phyloP scores from a whole-genome alignment of 1,140 invertebrate genomes.

The Pseudomyrmex flavicornis region DNA sequence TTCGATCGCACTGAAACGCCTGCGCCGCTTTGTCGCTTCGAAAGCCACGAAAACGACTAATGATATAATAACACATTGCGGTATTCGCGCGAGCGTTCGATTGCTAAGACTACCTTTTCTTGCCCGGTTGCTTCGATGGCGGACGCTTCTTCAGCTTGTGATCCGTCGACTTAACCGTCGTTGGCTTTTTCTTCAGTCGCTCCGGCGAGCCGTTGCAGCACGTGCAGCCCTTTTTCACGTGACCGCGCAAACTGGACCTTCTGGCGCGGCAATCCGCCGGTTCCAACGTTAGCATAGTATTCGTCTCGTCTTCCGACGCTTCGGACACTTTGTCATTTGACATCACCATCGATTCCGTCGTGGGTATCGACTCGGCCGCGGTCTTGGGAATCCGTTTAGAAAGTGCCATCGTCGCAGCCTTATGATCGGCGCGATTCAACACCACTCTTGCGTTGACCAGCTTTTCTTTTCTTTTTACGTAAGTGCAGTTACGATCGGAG shows the following conservation, averaged over 20 bases:
- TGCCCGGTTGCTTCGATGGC: conserved; percentile 77
- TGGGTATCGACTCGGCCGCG: conserved; percentile 59
- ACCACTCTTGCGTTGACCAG: conserved; percentile 79
- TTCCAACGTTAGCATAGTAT: conserved; percentile 73
- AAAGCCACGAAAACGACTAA: conserved; percentile 27
- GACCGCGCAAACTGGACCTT: conserved; percentile 84
- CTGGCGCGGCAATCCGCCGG: conserved; percentile 81
- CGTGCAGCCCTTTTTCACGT: conserved; percentile 85
- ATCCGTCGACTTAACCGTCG: conserved; percentile 70
- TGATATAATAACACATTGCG: conserved; percentile 39
- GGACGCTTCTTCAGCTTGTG: conserved; percentile 82
- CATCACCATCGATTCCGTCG: conserved; percentile 67
- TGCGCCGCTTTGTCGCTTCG: conserved; percentile 3
- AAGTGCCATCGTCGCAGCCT: conserved; percentile 57
- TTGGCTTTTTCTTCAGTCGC: conserved; percentile 80
- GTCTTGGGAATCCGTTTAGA: conserved; percentile 70
- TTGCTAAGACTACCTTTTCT: conserved; percentile 85
- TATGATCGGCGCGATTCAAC: conserved; percentile 78
- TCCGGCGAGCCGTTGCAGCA: conserved; percentile 85
- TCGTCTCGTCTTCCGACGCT: conserved; percentile 79
- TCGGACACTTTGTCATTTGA: conserved; percentile 80
- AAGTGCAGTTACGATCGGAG: conserved; percentile 72
- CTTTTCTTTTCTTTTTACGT: conserved; percentile 79
- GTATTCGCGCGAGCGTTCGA: conserved; percentile 71
- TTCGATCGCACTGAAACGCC: conserved; percentile 39